These are phyloP conservation scores for Cantharis flavilabris DNA, from an alignment of 2,888 invertebrate species.

Conservation along the genomic window DNA sequence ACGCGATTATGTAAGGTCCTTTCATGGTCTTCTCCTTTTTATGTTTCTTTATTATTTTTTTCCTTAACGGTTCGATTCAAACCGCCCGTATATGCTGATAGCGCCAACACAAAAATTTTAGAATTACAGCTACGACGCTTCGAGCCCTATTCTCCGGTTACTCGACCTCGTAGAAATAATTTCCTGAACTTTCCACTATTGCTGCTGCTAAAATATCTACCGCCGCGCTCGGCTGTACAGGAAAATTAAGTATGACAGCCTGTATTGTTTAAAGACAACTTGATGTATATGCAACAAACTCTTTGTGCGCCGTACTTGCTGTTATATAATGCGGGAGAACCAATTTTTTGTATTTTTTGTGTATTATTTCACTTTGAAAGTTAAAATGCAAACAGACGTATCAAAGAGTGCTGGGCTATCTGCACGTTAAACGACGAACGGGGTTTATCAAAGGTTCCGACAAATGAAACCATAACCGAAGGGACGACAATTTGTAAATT, in stretches of 20 bases:
- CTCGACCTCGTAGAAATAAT: slow-evolving; percentile 2
- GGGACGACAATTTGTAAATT: slow-evolving; percentile 17
- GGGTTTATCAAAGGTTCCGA: slow-evolving; percentile 3
- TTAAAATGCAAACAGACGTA: slow-evolving; percentile 3
- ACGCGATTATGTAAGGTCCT: slow-evolving; percentile 20
- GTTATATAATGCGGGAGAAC: slow-evolving; percentile 13
- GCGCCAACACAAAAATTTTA: slow-evolving; percentile 4
- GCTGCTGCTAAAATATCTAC: background rate
- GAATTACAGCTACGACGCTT: background rate
- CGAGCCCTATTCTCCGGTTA: slow-evolving; percentile 20
- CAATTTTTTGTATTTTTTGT: background rate
- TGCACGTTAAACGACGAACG: background rate
- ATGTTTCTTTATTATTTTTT: slow-evolving; percentile 4
- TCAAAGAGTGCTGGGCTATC: background rate
- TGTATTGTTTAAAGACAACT: slow-evolving; percentile 18
- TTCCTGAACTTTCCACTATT: slow-evolving; percentile 1
- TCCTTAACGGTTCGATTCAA: slow-evolving; percentile 2
- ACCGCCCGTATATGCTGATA: slow-evolving; percentile 13
- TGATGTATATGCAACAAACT: slow-evolving; percentile 16
- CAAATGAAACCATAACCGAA: background rate
- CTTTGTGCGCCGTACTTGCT: slow-evolving; percentile 11
- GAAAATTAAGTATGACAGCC: slow-evolving; percentile 25
- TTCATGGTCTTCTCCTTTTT: slow-evolving; percentile 11
- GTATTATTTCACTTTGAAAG: background rate
- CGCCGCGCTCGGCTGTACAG: slow-evolving; percentile 11